phyloP scores from a whole-genome alignment of 2,797 vertebrate genomes.

The Poecilia picta region DNA sequence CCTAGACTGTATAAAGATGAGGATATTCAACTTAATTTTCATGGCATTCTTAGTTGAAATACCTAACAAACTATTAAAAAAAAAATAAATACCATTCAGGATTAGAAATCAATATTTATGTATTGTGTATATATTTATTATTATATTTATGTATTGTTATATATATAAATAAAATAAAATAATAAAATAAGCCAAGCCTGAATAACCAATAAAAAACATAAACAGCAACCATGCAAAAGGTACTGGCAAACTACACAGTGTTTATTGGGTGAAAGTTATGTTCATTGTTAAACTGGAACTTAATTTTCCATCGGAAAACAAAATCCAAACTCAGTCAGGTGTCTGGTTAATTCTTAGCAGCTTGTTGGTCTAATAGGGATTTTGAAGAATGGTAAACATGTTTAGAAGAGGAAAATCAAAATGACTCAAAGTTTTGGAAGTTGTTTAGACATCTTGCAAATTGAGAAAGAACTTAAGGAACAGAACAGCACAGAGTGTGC shows the following conservation, averaged over 20 bases:
- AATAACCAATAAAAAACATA: neutral
- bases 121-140: too few species aligned
- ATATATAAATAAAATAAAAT: too few species aligned
- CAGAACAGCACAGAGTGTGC: neutral
- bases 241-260: neutral
- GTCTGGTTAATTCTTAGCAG: neutral
- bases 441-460: neutral
- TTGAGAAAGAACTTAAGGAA: neutral
- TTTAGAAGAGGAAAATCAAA: neutral
- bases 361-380: neutral
- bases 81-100: neutral
- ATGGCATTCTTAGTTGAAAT: too few species aligned
- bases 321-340: neutral
- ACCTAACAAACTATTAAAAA: neutral
- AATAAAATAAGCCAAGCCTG: neutral
- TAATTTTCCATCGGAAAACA: neutral
- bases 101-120: neutral
- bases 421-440: neutral
- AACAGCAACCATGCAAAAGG: neutral
- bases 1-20: neutral
- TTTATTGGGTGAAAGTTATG: neutral
- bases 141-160: too few species aligned
- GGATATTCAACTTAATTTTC: neutral
- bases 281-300: neutral
- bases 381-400: neutral